Conservation (phyloP, 1,140 invertebrate genomes). For the Drosophila willistoni region DNA sequence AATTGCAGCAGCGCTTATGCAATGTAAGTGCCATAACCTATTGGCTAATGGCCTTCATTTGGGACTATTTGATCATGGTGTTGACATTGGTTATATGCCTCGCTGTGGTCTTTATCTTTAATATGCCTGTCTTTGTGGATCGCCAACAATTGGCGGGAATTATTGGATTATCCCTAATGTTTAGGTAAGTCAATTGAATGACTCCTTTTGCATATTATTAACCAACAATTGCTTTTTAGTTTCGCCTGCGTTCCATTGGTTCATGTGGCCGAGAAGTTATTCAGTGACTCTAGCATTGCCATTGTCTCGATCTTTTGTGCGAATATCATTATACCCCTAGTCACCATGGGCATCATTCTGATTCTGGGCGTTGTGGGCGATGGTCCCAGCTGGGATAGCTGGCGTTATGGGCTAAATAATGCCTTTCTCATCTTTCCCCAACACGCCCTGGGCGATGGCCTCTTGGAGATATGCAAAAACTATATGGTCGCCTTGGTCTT, state of each 20-base stretch:
- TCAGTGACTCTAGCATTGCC: slow-evolving; percentile 86
- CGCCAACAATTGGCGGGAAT: slow-evolving; percentile 86
- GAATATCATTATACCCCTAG: slow-evolving; percentile 86
- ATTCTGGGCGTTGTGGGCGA: slow-evolving; percentile 87
- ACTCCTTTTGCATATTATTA: not conserved
- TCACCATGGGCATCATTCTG: slow-evolving; percentile 85
- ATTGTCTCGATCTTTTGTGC: slow-evolving; percentile 88
- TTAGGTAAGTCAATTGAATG: slow-evolving; percentile 80
- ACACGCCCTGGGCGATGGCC: slow-evolving; percentile 86
- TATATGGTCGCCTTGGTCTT: slow-evolving; percentile 85
- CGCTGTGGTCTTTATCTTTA: slow-evolving; percentile 85
- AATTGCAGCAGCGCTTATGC: slow-evolving; percentile 86
- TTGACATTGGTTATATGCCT: slow-evolving; percentile 85
- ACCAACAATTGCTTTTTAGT: slow-evolving; percentile 27
- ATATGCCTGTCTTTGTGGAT: slow-evolving; percentile 86
- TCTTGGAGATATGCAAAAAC: slow-evolving; percentile 87
- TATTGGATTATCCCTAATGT: slow-evolving; percentile 85
- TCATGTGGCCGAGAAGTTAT: slow-evolving; percentile 86
- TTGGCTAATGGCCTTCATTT: slow-evolving; percentile 86
- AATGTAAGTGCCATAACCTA: slow-evolving; percentile 86
- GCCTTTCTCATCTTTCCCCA: slow-evolving; percentile 86
- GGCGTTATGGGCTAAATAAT: slow-evolving; percentile 86
- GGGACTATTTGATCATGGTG: slow-evolving; percentile 85
- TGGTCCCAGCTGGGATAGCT: slow-evolving; percentile 84
- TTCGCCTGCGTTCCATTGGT: slow-evolving; percentile 84